Evolutionary conservation across 2,888 invertebrate species (phyloP).

Genomic region (Syrista parreyssii): DNA sequence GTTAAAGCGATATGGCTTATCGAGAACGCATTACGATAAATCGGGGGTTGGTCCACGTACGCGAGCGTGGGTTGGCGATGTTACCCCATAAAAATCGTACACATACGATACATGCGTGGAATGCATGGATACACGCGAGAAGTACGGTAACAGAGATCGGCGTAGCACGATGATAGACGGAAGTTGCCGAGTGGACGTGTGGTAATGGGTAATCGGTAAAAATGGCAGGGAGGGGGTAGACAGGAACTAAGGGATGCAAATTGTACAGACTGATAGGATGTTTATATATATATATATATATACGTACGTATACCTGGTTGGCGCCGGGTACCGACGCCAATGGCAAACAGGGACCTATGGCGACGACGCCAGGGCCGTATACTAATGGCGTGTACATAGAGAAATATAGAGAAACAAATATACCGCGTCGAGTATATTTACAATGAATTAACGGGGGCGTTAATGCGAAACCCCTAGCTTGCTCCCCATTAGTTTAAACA

Average conservation of each 20-base stretch:
- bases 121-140: too few species aligned
- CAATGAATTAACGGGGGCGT: constrained; percentile 52
- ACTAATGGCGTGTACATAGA: constrained; percentile 55
- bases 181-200: too few species aligned
- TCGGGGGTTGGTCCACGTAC: constrained; percentile 14
- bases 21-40: constrained; percentile 49
- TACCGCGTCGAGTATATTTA: constrained; percentile 50
- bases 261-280: not conserved
- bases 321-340: too few species aligned
- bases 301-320: not conserved
- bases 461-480: constrained; percentile 18
- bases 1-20: constrained; percentile 48
- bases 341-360: too few species aligned
- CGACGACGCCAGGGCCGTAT: constrained; percentile 33
- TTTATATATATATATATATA: not conserved
- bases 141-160: too few species aligned
- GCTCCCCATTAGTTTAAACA: constrained; percentile 54
- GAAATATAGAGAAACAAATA: constrained; percentile 56
- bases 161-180: too few species aligned
- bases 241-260: too few species aligned
- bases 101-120: too few species aligned
- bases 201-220: too few species aligned
- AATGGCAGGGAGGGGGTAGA: too few species aligned
- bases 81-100: too few species aligned
- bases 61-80: too few species aligned